Conservation (phyloP, 92 coral and sea anemone species). For the Paramuricea clavata region DNA sequence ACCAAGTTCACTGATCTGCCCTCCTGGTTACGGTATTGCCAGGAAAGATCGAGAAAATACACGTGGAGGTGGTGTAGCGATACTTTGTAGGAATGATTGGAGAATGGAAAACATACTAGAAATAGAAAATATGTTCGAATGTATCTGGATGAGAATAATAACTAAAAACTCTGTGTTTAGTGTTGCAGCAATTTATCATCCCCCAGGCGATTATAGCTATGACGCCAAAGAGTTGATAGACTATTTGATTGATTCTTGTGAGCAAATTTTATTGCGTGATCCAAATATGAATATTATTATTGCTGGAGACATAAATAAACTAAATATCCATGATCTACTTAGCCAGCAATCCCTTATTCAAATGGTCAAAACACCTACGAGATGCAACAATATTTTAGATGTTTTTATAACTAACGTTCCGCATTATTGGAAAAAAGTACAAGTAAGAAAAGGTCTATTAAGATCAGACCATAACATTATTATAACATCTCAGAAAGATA, state of each 20-base stretch:
- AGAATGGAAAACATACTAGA: conserved; percentile 13
- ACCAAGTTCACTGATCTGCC: no score
- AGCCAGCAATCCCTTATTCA: conserved; percentile 54
- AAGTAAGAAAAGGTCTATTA: not conserved
- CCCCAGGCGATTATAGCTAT: conserved; percentile 52
- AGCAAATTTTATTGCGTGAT: conserved; percentile 29
- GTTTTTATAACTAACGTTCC: conserved; percentile 66
- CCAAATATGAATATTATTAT: conserved; percentile 57
- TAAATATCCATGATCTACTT: conserved; percentile 49
- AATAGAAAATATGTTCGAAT: conserved; percentile 56
- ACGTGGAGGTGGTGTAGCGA: conserved; percentile 68
- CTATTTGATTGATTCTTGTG: conserved; percentile 64
- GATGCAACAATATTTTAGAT: conserved; percentile 67
- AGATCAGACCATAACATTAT: not conserved
- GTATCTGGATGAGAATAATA: conserved; percentile 59
- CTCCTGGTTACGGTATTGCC: no score
- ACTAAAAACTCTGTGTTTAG: conserved; percentile 62
- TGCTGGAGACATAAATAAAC: conserved; percentile 76
- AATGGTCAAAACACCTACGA: conserved; percentile 58
- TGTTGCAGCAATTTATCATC: conserved; percentile 66
- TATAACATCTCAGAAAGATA: not conserved
- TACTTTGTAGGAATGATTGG: conserved; percentile 66
- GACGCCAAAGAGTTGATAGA: conserved; percentile 52
- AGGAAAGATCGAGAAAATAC: no score
- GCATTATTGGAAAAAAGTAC: conserved; percentile 58